Base-by-base conservation (phyloP, 2,797 vertebrate species). In the Paratrypauchen microcephalus region DNA sequence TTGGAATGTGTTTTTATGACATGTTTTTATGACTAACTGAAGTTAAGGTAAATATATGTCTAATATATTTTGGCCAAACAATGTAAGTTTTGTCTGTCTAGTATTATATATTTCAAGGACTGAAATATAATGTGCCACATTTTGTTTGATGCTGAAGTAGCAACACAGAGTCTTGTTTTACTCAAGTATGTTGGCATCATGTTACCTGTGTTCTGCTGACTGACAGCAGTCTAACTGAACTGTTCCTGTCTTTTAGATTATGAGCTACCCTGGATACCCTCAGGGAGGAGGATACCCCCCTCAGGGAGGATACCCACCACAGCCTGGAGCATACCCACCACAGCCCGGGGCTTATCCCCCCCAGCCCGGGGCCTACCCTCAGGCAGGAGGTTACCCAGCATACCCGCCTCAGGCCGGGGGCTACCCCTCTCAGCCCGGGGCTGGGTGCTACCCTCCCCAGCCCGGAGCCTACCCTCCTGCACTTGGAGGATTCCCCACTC, bases 261-360 rank as follows among this genome's bases (percentile, higher is more conserved):
- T 99, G 97, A 99, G 95, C 83, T 98, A 96, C 81, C 96, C 96
- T 0, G 96, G 97, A 69, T 98, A 96, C 74, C 88, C 83, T 6
- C 82, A 83, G 47, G 54, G 78, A 1, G 90, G 90, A 0, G 96
- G 97, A 69, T 98, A 96, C 73, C 87, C 89, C 15, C 72, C 83
- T 6, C 82, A 83, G 41, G 54, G 78, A 0, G 86, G 72, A 56
- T 92, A 92, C 70, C 90, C 87, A 0, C 78, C 85, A 0, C 88
- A 90, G 48, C 32, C 76, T 1, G 86, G 89, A 0, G 83, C 59
- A 18, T 91, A 90, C 71, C 90, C 82, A 12, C 21, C 8, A 0
- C 87, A 89, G 13, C 16, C 73, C 0, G 87, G 90, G 0, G 83
- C 19, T 0, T 96, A 94, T 81, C 95, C 95, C 0, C 88, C 93